Conservation (phyloP, 2,113 vertebrate genomes). For the Eonycteris spelaea region DNA sequence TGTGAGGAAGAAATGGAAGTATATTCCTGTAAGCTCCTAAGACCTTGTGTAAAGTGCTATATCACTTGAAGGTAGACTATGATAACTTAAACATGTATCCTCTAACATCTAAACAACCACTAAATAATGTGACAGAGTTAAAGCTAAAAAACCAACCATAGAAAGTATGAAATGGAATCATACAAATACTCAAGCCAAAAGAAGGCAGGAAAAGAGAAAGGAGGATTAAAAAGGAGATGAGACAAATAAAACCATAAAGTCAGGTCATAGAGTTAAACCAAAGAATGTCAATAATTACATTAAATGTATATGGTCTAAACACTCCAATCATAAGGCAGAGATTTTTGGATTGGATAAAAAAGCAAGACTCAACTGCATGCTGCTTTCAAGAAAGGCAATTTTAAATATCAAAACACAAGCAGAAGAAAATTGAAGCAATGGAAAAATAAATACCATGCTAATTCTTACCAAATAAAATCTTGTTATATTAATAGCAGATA, state of each 20-base stretch:
- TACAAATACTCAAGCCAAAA: background rate
- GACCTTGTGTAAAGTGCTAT: background rate
- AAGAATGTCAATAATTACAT: background rate
- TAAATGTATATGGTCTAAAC: background rate
- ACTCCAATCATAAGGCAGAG: background rate
- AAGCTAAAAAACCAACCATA: background rate
- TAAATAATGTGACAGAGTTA: background rate
- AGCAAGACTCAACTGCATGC: background rate
- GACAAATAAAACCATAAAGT: background rate
- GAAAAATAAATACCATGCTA: background rate
- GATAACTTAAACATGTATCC: background rate
- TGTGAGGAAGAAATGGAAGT: background rate
- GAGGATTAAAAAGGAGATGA: no score
- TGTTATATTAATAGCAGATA: background rate
- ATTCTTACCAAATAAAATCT: background rate
- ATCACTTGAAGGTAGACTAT: background rate
- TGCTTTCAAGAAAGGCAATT: background rate
- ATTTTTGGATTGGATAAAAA: background rate
- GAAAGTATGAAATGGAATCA: background rate
- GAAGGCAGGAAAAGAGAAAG: background rate
- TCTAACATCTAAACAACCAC: background rate
- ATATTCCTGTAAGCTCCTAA: background rate
- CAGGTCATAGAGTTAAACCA: background rate
- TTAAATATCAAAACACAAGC: background rate
- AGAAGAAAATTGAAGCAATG: background rate